Evolutionary conservation across 2,113 vertebrate species (phyloP), one percentile per base, ranked within the genome.

Genomic region (Hiodon tergisus): DNA sequence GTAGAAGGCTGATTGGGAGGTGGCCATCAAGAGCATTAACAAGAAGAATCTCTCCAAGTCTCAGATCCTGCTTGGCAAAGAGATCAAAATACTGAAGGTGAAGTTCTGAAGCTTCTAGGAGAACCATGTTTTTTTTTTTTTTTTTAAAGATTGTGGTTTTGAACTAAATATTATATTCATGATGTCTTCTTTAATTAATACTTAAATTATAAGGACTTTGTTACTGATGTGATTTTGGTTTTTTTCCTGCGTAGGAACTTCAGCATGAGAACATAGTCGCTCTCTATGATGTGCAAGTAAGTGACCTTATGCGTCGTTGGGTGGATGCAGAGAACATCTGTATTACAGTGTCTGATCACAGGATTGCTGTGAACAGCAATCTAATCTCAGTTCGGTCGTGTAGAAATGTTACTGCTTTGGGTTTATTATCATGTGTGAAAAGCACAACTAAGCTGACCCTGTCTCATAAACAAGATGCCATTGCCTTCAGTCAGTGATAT

Each of bases 71-170:
- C 95, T 99, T 82, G 97, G 97, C 83, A 99, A 99, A 88, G 97
- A 99, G 91, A 99, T 99, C 81, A 99, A 99, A 90, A 99, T 99
- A 86, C 91, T 99, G 81, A 99, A 99, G 96, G 97, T 96, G 31
- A 84, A 88, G 85, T 57, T 4, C 14, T 68, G 8, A 3, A 11
- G 14, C 13, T 51, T 9, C 6, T 47, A 46, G 51, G 50, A 16
- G n/a, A n/a, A n/a, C n/a, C n/a, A n/a, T n/a, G n/a, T n/a, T n/a
- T n/a, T n/a, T n/a, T n/a, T n/a, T n/a, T n/a, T n/a, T 17, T 6
- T 11, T 6, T 65, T 78, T 62, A 61, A 67, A 77, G 50, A 75
- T 52, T 17, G 47, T 31, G 31, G 31, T 31, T 31, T 31, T 31
- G 31, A 31, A 31, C 31, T 31, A 31, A 31, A 31, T 66, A 31